These are phyloP conservation scores for Typhlichthys eigenmanni DNA, from an alignment of 2,797 vertebrate genomes.

Conservation along the genomic window DNA sequence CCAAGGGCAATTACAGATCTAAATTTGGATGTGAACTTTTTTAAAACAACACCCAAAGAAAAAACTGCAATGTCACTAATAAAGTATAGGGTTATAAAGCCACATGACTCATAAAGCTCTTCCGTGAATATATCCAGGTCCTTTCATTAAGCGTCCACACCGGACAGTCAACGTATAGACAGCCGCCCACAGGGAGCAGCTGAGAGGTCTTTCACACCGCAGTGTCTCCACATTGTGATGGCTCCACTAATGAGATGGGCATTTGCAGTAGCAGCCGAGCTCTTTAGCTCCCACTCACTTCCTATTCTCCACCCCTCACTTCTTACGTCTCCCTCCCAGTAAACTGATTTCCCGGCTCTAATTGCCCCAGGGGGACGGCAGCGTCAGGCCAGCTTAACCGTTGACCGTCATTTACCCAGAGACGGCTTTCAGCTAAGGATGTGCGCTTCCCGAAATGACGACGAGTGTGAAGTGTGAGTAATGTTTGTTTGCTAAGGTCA, in stretches of 20 bases:
- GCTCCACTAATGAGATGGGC: constrained; percentile 63
- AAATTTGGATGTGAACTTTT: too few species aligned
- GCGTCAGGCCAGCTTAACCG: constrained; percentile 35
- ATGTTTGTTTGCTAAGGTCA: constrained; percentile 10
- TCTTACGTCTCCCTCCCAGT: constrained; percentile 48
- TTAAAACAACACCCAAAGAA: too few species aligned
- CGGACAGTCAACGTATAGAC: constrained; percentile 21
- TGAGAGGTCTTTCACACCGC: constrained; percentile 34
- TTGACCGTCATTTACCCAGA: constrained; percentile 18
- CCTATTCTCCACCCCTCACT: constrained; percentile 32
- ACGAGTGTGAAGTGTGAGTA: constrained; percentile 10
- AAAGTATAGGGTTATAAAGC: too few species aligned
- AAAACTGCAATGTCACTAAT: background rate
- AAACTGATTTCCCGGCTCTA: constrained; percentile 62
- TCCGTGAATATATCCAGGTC: constrained; percentile 2
- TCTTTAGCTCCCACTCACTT: constrained; percentile 51
- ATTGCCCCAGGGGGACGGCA: constrained; percentile 51
- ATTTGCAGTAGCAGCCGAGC: constrained; percentile 33
- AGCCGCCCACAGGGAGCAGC: constrained; percentile 32
- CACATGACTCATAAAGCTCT: constrained; percentile 4
- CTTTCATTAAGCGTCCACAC: constrained; percentile 8
- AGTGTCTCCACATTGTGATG: constrained; percentile 49
- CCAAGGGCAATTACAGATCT: too few species aligned
- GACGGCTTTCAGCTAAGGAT: constrained; percentile 28
- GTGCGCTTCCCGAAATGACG: constrained; percentile 8